Percentiles rank a stretch among this genome's conserved stretches.
Conservation (phyloP, 2,888 invertebrate species). For the Nomada flava region DNA sequence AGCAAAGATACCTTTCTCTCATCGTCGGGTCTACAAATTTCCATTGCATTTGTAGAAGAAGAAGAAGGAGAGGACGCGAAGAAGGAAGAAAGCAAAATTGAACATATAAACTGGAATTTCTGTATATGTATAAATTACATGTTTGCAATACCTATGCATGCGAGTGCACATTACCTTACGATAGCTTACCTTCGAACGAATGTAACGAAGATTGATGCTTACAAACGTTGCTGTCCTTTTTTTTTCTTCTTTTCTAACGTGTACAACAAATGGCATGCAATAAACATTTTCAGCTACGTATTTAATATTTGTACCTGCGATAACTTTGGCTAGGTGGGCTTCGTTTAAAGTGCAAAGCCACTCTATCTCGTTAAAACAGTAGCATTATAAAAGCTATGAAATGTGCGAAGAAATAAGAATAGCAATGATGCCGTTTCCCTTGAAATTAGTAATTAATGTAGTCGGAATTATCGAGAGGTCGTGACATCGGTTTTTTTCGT, state of each 20-base stretch:
- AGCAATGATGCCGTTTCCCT: not conserved
- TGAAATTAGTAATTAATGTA: slow-evolving; percentile 22
- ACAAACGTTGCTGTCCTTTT: not conserved
- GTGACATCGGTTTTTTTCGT: not conserved
- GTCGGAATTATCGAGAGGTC: slow-evolving; percentile 40
- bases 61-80: slow-evolving; percentile 63
- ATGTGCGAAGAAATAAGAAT: not conserved
- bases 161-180: not conserved
- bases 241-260: slow-evolving; percentile 5
- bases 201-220: not conserved
- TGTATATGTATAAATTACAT: not conserved
- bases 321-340: too few relatives aligned
- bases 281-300: not conserved
- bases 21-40: too few relatives aligned
- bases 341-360: too few relatives aligned
- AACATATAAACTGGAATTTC: slow-evolving; percentile 46
- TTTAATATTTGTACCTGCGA: too few relatives aligned
- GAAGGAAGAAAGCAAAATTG: slow-evolving; percentile 71
- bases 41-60: slow-evolving; percentile 54
- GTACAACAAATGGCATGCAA: slow-evolving; percentile 11
- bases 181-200: not conserved
- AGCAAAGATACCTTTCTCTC: too few relatives aligned
- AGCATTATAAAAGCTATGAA: too few relatives aligned
- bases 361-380: too few relatives aligned
- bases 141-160: not conserved